Evolutionary conservation across 2,113 vertebrate genomes (phyloP), one percentile per base, ranked within the genome.

Genomic region (Deroptyus accipitrinus): DNA sequence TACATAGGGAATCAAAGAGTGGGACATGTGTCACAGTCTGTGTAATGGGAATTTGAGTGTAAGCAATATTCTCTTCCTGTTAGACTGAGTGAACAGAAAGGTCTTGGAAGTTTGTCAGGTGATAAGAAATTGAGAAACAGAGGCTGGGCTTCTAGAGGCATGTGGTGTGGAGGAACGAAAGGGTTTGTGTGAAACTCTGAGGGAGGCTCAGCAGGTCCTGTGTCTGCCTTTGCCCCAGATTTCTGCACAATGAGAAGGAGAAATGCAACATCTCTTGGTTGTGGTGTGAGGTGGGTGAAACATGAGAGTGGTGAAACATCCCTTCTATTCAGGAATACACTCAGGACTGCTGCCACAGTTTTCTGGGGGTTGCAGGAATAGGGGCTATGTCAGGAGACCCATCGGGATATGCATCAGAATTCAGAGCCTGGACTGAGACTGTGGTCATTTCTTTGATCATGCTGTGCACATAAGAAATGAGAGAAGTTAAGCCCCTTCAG

Each of bases 151-250:
- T 74, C 73, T 67, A 15, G 18, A 52, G 13, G 10, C 10, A 17
- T 0, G 4, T 24, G 13, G 7, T 46, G 22, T 35, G 18, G 59
- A 77, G 61, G 42, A 75, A 37, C 1, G 0, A 72, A 30, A 1
- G 3, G 9, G 15, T 13, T 77, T 59, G 19, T 52, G 39, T 77
- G 42, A 81, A 85, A 57, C n/a, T 7, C 22, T 49, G 51, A 62
- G 78, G 46, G 22, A 75, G 23, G 5, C 33, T 68, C 0, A 0
- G 25, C 55, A 70, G 73, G 8, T 74, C 25, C 41, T 46, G 4
- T 64, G 14, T 42, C 44, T 84, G 70, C 6, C 35, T 79, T 61
- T 55, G 35, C 42, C 39, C 17, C 2, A 3, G 35, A 31, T 11
- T 33, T 52, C 59, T 67, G 22, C 13, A 17, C 0, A 2, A 55